Evolutionary conservation across 2,113 vertebrate species (phyloP).

Genomic region (Chaetura pelagica): DNA sequence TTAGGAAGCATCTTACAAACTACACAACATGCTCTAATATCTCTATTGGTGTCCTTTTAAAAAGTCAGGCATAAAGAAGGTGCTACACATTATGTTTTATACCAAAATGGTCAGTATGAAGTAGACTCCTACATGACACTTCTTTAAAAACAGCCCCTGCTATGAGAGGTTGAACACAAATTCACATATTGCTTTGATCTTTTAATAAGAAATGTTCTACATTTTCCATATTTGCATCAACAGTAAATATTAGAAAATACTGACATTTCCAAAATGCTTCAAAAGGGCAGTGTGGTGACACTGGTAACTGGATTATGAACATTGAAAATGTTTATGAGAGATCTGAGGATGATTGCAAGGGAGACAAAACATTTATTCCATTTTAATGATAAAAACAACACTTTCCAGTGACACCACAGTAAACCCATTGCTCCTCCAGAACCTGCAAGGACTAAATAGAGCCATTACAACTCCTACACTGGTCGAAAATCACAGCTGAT

Average conservation of each 20-base stretch:
- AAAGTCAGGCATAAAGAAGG: neutral
- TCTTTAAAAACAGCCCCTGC: neutral
- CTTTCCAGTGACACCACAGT: neutral
- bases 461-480: neutral
- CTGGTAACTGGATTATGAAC: neutral
- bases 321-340: neutral
- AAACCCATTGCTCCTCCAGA: neutral
- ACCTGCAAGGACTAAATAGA: neutral
- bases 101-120: neutral
- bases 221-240: neutral
- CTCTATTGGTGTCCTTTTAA: neutral
- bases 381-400: neutral
- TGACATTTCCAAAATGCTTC: conserved; percentile 7
- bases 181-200: neutral
- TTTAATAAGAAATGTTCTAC: neutral
- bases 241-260: neutral
- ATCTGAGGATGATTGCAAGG: neutral
- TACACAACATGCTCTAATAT: neutral
- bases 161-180: neutral
- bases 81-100: neutral
- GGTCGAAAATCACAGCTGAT: neutral
- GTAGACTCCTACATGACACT: neutral
- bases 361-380: conserved; percentile 28
- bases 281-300: neutral
- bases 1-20: neutral